phyloP scores from a whole-genome alignment of 2,888 invertebrate genomes.

The Parapristionchus giblindavisi region DNA sequence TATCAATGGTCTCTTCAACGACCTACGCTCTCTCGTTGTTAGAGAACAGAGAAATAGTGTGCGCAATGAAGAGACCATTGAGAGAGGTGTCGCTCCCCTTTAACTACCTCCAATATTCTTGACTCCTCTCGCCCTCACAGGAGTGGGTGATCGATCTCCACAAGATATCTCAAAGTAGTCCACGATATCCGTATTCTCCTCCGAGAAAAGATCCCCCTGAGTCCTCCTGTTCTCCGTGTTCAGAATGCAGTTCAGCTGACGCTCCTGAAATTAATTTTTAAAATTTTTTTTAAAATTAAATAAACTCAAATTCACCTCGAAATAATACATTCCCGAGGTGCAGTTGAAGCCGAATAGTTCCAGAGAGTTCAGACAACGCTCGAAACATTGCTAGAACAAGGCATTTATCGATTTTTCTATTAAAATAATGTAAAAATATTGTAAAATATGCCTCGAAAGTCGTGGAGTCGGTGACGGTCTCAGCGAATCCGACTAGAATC shows the following conservation, averaged over 20 bases:
- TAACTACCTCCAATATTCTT: too few species aligned
- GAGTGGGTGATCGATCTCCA: conserved; percentile 21
- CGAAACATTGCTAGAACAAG: conserved; percentile 60
- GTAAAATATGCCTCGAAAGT: conserved; percentile 52
- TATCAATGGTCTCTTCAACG: too few species aligned
- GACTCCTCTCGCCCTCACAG: not conserved
- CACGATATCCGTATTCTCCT: conserved; percentile 68
- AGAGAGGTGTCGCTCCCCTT: too few species aligned
- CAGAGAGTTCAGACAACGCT: conserved; percentile 67
- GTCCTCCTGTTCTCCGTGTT: conserved; percentile 67
- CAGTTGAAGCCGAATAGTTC: conserved; percentile 67
- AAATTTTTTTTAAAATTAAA: too few species aligned
- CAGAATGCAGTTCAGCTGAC: conserved; percentile 67
- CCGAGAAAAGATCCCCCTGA: conserved; percentile 65
- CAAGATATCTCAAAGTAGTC: conserved; percentile 69
- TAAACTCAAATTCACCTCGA: conserved; percentile 63
- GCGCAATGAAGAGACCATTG: too few species aligned
- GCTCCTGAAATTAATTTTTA: conserved; percentile 56
- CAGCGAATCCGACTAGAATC: conserved; percentile 71
- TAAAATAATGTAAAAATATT: not conserved
- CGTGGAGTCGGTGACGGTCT: conserved; percentile 68
- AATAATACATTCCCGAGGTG: conserved; percentile 69
- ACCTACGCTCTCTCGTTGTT: too few species aligned
- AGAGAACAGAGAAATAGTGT: too few species aligned
- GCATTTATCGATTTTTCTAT: not conserved